Conservation (phyloP, 1,140 invertebrate genomes). For the Nasonia giraulti region DNA sequence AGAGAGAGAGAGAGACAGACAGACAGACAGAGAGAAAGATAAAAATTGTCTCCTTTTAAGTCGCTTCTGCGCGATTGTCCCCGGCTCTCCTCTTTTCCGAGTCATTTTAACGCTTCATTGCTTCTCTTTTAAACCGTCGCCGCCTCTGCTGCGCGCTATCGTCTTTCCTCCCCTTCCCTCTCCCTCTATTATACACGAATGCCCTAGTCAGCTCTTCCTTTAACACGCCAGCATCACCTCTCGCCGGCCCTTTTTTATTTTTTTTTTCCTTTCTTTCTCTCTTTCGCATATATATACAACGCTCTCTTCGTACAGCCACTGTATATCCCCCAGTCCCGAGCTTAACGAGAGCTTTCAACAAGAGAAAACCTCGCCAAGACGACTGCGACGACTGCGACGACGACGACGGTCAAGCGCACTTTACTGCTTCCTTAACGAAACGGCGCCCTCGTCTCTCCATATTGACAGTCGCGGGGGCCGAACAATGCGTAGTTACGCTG, state of each 20-base stretch:
- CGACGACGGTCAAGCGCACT: slow-evolving; percentile 16
- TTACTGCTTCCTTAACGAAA: neutral
- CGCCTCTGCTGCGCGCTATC: neutral
- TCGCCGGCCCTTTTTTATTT: neutral
- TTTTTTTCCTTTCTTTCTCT: neutral
- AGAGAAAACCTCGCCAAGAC: neutral
- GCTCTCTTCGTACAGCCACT: neutral
- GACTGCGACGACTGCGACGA: neutral
- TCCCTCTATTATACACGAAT: neutral
- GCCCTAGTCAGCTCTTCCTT: slow-evolving; percentile 34
- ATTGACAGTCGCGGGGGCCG: slow-evolving; percentile 5
- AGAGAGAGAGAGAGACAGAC: neutral
- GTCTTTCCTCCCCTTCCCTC: neutral
- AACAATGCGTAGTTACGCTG: slow-evolving; percentile 29
- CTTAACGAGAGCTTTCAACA: slow-evolving; percentile 36
- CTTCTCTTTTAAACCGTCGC: slow-evolving; percentile 10
- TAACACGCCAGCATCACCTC: neutral
- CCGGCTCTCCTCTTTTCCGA: neutral
- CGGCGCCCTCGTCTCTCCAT: neutral
- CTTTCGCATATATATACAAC: neutral
- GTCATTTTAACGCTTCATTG: slow-evolving; percentile 42
- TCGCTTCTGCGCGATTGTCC: neutral
- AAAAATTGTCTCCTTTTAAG: slow-evolving; percentile 14
- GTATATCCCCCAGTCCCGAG: neutral
- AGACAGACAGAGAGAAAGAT: neutral